phyloP scores from a whole-genome alignment of 1,140 invertebrate genomes.

The Drosophila mojavensis region DNA sequence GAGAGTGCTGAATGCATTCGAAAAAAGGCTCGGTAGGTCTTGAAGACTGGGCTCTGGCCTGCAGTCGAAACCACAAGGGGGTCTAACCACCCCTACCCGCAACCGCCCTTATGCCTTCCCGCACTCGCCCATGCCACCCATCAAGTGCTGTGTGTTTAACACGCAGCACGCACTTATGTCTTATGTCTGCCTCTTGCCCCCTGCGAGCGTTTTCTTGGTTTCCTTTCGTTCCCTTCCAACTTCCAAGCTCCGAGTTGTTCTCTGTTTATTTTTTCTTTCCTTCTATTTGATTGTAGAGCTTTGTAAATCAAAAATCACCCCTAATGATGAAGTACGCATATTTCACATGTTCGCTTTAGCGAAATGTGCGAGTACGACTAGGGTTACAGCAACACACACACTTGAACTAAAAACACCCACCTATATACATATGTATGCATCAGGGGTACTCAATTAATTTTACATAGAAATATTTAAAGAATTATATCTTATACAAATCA shows the following conservation, averaged over 20 bases:
- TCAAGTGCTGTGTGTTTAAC: conserved; percentile 8
- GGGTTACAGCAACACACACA: conserved; percentile 23
- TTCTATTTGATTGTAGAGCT: conserved; percentile 32
- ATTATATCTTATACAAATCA: no score
- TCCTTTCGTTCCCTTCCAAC: conserved; percentile 18
- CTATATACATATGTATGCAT: not conserved
- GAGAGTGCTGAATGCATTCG: conserved; percentile 1
- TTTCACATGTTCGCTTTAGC: conserved; percentile 45
- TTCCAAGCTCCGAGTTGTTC: conserved; percentile 37
- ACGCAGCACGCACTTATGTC: conserved; percentile 39
- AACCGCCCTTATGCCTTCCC: not conserved
- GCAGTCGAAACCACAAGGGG: conserved; percentile 1
- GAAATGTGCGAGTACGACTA: conserved; percentile 31
- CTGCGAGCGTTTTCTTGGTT: conserved; percentile 33
- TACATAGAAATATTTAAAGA: no score
- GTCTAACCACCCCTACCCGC: not conserved
- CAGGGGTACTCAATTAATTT: no score
- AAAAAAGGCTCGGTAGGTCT: not conserved
- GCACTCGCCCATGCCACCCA: not conserved
- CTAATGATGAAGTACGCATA: conserved; percentile 57
- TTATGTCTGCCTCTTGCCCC: conserved; percentile 22
- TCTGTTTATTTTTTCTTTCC: conserved; percentile 44
- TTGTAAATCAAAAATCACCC: conserved; percentile 57
- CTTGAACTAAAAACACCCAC: not conserved
- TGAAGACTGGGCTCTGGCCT: not conserved